These are phyloP conservation scores for Protodeltote pygarga DNA, from an alignment of 2,888 invertebrate species.

Conservation along the genomic window DNA sequence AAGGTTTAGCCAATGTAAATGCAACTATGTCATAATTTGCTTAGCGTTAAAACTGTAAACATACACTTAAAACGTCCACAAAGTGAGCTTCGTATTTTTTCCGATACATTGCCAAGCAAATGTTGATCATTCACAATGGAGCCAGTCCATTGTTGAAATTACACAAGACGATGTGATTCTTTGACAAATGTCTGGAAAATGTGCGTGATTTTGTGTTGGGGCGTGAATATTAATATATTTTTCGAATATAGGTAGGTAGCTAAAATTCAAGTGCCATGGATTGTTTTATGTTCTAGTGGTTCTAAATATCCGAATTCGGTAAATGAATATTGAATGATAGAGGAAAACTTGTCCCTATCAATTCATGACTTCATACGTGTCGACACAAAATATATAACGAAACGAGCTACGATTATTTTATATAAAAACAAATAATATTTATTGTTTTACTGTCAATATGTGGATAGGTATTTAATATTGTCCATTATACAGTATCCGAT, in stretches of 20 bases:
- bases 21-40: conserved; percentile 15
- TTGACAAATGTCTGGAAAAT: too few species aligned
- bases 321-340: too few species aligned
- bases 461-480: neutral
- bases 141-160: neutral
- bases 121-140: neutral
- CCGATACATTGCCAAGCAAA: neutral
- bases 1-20: conserved; percentile 27
- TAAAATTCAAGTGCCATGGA: too few species aligned
- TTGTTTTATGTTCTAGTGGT: too few species aligned
- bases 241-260: too few species aligned
- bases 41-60: conserved; percentile 18
- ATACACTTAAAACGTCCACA: neutral
- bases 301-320: too few species aligned
- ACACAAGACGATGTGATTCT: too few species aligned
- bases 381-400: too few species aligned
- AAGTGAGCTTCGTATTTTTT: neutral
- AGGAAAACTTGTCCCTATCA: too few species aligned
- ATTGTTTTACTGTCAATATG: neutral
- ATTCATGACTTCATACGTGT: too few species aligned
- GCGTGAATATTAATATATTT: too few species aligned
- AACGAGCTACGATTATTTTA: neutral
- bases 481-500: conserved; percentile 1
- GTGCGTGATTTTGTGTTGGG: too few species aligned
- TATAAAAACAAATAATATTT: neutral